These are phyloP conservation scores for Selene dorsalis DNA, from an alignment of 2,797 vertebrate species.

Conservation along the genomic window DNA sequence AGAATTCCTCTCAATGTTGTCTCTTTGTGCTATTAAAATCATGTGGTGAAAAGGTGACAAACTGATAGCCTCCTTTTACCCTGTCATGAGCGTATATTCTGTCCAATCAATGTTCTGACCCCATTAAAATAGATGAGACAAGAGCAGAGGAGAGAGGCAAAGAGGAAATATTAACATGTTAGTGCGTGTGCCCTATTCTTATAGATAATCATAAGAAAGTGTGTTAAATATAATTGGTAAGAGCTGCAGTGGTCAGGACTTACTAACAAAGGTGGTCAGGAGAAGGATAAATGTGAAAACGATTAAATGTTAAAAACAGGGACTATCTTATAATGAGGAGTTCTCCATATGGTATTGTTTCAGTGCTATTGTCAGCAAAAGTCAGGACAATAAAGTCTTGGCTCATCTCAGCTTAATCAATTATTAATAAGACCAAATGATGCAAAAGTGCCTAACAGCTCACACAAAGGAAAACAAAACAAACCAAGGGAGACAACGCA, in stretches of 20 bases:
- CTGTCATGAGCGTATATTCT: constrained; percentile 34
- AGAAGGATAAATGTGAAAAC: no score
- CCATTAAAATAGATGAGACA: constrained; percentile 47
- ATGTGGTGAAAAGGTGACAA: constrained; percentile 46
- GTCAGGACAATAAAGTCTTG: neutral
- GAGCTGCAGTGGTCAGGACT: neutral
- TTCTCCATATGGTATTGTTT: neutral
- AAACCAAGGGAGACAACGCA: neutral
- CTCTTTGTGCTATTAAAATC: constrained; percentile 50
- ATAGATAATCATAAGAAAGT: neutral
- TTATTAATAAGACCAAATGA: neutral
- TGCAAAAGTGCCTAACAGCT: neutral
- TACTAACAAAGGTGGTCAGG: no score
- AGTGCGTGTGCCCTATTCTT: constrained; percentile 4
- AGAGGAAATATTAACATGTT: constrained; percentile 33
- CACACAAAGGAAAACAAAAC: neutral
- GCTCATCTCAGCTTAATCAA: neutral
- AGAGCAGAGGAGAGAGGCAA: constrained; percentile 3
- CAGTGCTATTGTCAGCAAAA: neutral
- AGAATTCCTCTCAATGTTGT: constrained; percentile 15
- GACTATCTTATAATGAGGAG: neutral
- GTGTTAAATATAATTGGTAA: neutral
- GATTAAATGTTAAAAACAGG: no score
- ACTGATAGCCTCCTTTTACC: constrained; percentile 44
- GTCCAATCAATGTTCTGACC: constrained; percentile 53